Evolutionary conservation across 2,888 invertebrate genomes (phyloP).

Genomic region (Idaea dimidiata): DNA sequence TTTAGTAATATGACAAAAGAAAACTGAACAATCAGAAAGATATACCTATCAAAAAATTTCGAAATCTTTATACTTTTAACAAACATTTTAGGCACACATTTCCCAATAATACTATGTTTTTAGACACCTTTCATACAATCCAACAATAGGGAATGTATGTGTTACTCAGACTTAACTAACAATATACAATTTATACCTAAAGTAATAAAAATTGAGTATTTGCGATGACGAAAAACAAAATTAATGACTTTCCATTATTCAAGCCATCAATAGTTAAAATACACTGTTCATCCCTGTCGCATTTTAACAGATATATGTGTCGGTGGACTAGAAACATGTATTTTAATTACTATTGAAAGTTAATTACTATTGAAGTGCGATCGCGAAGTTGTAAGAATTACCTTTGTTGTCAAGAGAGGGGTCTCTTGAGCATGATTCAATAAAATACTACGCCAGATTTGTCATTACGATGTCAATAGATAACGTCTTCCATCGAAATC

Average conservation of each 20-base stretch:
- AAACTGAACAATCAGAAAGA: conserved; percentile 6
- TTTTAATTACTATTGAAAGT: too few species aligned
- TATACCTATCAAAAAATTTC: conserved; percentile 10
- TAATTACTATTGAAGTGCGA: too few species aligned
- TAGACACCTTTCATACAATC: conserved; percentile 5
- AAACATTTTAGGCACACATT: conserved; percentile 7
- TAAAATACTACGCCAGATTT: too few species aligned
- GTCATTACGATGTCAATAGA: too few species aligned
- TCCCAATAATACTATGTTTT: conserved; percentile 2
- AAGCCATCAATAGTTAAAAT: neutral
- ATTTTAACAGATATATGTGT: too few species aligned
- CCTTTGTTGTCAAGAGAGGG: too few species aligned
- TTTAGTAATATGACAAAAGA: conserved; percentile 18
- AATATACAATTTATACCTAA: conserved; percentile 13
- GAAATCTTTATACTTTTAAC: conserved; percentile 5
- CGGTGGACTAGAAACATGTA: too few species aligned
- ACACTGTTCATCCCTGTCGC: too few species aligned
- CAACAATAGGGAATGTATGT: conserved; percentile 18
- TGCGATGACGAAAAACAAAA: neutral
- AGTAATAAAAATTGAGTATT: conserved; percentile 18
- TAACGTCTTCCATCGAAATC: too few species aligned
- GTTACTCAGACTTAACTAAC: conserved; percentile 8
- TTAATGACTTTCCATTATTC: neutral
- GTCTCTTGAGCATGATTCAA: too few species aligned
- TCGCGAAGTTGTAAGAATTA: too few species aligned